These are phyloP conservation scores for Ernsta delagoae DNA, from an alignment of 2,888 invertebrate genomes.

Conservation along the genomic window DNA sequence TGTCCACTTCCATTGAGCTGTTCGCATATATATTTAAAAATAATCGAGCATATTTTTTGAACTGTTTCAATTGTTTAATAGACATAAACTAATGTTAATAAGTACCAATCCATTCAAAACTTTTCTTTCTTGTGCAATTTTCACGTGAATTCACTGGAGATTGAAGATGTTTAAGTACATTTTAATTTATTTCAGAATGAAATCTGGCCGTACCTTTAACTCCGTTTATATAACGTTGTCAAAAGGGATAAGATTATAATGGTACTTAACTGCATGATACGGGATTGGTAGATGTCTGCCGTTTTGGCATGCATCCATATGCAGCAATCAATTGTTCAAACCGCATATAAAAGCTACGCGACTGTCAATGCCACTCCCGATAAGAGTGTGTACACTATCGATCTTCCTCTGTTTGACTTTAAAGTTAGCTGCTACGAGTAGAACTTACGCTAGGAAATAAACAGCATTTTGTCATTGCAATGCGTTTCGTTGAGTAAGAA, in stretches of 20 bases:
- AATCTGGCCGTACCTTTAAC: not conserved
- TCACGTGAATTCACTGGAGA: no score
- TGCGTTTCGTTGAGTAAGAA: conserved; percentile 30
- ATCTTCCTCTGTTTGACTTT: conserved; percentile 31
- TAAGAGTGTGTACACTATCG: conserved; percentile 29
- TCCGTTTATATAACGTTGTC: conserved; percentile 13
- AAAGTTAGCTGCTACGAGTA: conserved; percentile 24
- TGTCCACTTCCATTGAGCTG: no score
- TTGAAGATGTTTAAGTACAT: no score
- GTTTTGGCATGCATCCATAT: conserved; percentile 27
- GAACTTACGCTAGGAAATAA: conserved; percentile 28
- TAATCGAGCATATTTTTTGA: no score
- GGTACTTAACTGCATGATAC: conserved; percentile 8
- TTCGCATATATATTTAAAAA: no score
- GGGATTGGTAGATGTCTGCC: conserved; percentile 20
- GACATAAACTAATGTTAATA: no score
- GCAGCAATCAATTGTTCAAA: conserved; percentile 34
- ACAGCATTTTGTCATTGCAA: conserved; percentile 33
- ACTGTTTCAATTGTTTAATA: no score
- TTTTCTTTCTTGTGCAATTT: no score
- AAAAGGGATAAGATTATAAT: not conserved
- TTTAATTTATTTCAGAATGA: not conserved
- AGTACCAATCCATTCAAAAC: no score
- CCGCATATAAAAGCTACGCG: conserved; percentile 30
- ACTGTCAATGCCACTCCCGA: conserved; percentile 25